Evolutionary conservation across 2,888 invertebrate genomes (phyloP).

Genomic region (Conus canariensis): DNA sequence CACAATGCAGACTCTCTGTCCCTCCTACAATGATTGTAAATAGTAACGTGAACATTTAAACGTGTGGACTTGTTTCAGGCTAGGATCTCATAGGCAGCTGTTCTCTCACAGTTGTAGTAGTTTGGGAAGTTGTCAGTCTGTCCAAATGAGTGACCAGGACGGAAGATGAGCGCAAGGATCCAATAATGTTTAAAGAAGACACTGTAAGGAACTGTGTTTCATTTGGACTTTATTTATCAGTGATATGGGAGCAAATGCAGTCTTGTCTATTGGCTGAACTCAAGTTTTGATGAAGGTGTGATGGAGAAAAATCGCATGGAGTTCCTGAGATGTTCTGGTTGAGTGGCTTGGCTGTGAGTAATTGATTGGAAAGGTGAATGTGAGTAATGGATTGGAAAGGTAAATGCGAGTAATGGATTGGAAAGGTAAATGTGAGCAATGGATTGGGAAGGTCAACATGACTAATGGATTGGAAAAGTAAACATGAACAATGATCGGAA

Average conservation of each 20-base stretch:
- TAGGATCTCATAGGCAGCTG: neutral
- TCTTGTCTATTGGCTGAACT: neutral
- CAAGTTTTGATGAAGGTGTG: neutral
- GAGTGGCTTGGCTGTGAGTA: too few species aligned
- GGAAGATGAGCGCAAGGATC: neutral
- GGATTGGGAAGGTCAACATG: too few species aligned
- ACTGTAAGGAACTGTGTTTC: neutral
- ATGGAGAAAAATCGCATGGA: neutral
- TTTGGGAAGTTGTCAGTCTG: neutral
- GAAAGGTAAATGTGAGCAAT: too few species aligned
- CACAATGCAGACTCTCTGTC: neutral
- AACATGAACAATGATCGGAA: too few species aligned
- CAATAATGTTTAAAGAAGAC: neutral
- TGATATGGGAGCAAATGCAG: neutral
- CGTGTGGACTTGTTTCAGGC: neutral
- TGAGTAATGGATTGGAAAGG: too few species aligned
- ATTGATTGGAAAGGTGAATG: too few species aligned
- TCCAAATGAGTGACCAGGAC: neutral
- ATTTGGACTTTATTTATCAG: neutral
- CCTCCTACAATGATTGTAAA: neutral
- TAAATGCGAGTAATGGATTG: too few species aligned
- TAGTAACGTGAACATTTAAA: neutral
- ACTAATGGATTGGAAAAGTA: too few species aligned
- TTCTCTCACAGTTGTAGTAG: neutral
- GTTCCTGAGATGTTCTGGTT: too few species aligned